Base-by-base conservation (phyloP, 2,113 vertebrate species). In the Microcebus murinus region DNA sequence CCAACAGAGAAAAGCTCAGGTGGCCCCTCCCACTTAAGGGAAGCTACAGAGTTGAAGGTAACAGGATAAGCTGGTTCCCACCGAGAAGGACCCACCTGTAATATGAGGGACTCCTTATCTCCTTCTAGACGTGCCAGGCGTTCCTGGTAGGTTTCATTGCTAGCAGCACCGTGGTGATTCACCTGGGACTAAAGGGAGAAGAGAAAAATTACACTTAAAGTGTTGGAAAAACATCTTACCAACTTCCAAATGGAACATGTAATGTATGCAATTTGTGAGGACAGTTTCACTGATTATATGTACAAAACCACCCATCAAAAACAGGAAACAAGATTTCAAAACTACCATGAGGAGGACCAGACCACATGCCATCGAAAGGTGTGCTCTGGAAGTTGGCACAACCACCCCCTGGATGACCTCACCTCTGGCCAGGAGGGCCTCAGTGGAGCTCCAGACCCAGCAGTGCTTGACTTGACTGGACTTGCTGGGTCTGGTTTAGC, bases 101-200 rank as follows among this genome's bases (percentile, higher is more conserved):
- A 98, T 97, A 99, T 99, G 82, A 99, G 99, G 0, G 99, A 99
- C 96, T 99, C 99, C 98, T 99, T 99, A 98, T 99, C 99, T 74
- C 99, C 99, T 98, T 99, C 99, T 98, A 99, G 98, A 96, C 99
- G 99, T 85, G 99, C 98, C 98, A 99, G 85, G 59, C 99, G 99
- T 91, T 99, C 99, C 97, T 99, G 99, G 93, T 99, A 99, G 82
- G 99, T 99, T 98, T 99, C 99, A 98, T 99, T 99, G 97, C 98
- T 99, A 89, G 97, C 97, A 76, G 99, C 95, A 83, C 98, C 87
- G 70, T 98, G 99, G 81, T 98, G 98, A 98, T 99, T 99, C 97
- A 98, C 99, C 99, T 99, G 98, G 55, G 98, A 98, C 97, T 98
- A 87, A 76, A 92, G 59, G 29, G 25, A 94, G 90, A 57, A 81